phyloP scores from a whole-genome alignment of 2,888 invertebrate species.

The Amphipyra berbera region DNA sequence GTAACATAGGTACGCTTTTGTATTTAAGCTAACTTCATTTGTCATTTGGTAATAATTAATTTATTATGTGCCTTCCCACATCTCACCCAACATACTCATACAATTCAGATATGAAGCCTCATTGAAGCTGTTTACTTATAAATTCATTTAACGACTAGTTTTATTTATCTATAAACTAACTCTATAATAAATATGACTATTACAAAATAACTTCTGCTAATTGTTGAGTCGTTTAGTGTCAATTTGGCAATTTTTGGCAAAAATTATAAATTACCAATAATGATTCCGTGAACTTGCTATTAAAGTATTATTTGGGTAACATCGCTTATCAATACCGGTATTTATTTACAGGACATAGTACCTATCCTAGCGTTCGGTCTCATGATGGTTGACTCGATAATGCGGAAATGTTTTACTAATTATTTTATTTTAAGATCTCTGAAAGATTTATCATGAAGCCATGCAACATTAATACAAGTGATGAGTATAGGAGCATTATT shows the following conservation, averaged over 20 bases:
- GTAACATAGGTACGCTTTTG: slow-evolving; percentile 9
- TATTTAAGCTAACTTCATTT: slow-evolving; percentile 19
- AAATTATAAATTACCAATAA: slow-evolving; percentile 75
- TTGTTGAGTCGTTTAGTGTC: slow-evolving; percentile 72
- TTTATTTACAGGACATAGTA: not conserved
- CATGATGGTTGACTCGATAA: not conserved
- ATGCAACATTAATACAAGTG: slow-evolving; percentile 33
- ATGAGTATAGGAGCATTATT: slow-evolving; percentile 59
- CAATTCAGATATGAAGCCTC: slow-evolving; percentile 74
- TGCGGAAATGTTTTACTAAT: slow-evolving; percentile 21
- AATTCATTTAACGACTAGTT: slow-evolving; percentile 75
- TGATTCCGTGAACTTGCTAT: slow-evolving; percentile 16
- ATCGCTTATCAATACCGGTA: slow-evolving; percentile 5
- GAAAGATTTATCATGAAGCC: slow-evolving; percentile 18
- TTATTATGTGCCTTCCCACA: slow-evolving; percentile 14
- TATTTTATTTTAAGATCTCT: slow-evolving; percentile 8
- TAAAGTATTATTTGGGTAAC: slow-evolving; percentile 23
- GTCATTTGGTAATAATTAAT: slow-evolving; percentile 25
- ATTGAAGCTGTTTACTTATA: slow-evolving; percentile 65
- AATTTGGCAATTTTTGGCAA: slow-evolving; percentile 88
- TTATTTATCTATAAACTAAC: slow-evolving; percentile 67
- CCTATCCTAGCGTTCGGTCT: slow-evolving; percentile 3
- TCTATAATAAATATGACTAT: slow-evolving; percentile 72
- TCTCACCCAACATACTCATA: slow-evolving; percentile 29
- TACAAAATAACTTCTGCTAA: slow-evolving; percentile 72